phyloP scores from a whole-genome alignment of 2,888 invertebrate genomes.

The Lasioglossum zephyrum region DNA sequence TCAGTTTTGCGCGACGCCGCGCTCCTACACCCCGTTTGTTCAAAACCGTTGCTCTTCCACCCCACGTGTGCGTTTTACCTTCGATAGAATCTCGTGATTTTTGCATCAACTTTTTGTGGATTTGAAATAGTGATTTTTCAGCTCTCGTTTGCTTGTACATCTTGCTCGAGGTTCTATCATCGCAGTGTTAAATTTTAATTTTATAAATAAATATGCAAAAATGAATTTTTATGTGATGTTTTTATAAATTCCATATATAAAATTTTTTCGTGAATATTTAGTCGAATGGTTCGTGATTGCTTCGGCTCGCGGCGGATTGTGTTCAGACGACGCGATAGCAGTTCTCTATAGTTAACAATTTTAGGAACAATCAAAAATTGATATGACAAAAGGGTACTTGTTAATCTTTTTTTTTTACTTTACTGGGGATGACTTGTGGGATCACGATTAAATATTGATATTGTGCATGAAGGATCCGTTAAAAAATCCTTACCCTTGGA shows the following conservation, averaged over 20 bases:
- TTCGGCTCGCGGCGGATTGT: neutral
- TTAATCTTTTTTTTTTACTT: neutral
- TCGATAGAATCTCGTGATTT: neutral
- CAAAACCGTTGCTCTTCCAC: neutral
- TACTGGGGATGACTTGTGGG: neutral
- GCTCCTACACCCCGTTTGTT: neutral
- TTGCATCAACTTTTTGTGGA: too few species aligned
- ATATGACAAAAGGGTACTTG: neutral
- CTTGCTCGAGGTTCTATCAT: too few species aligned
- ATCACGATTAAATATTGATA: neutral
- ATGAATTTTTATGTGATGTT: too few species aligned
- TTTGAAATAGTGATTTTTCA: too few species aligned
- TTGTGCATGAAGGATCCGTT: neutral
- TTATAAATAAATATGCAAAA: too few species aligned
- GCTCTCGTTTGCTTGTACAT: too few species aligned
- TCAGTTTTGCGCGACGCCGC: neutral
- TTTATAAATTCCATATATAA: too few species aligned
- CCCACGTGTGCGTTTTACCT: neutral
- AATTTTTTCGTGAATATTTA: too few species aligned
- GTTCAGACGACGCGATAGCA: too few species aligned
- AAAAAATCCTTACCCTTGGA: neutral
- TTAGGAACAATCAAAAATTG: neutral
- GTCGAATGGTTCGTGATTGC: too few species aligned
- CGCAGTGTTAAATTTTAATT: too few species aligned
- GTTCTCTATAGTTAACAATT: neutral